Conservation (phyloP, 2,888 invertebrate genomes). For the Yponomeuta cagnagella region DNA sequence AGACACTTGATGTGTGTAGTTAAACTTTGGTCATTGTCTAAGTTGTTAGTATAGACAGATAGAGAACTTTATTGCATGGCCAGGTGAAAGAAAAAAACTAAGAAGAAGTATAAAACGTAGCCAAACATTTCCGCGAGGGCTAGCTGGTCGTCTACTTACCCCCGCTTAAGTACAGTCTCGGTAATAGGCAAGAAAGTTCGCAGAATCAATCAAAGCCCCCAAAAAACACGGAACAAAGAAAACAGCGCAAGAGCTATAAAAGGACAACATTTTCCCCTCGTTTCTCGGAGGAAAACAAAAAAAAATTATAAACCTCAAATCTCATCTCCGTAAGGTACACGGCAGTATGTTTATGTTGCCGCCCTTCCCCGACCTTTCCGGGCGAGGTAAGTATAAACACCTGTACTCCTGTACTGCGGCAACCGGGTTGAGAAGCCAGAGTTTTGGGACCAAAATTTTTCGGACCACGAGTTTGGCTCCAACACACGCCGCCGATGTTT, state of each 20-base stretch:
- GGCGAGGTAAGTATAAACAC: not conserved
- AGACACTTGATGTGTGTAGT: no score
- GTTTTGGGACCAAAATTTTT: not conserved
- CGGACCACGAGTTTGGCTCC: not conserved
- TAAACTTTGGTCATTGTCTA: no score
- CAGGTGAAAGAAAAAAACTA: no score
- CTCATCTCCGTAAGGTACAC: not conserved
- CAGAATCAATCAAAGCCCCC: not conserved
- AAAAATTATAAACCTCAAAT: slow-evolving; percentile 3
- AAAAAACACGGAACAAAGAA: not conserved
- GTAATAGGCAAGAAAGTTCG: not conserved
- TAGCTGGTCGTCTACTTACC: not conserved
- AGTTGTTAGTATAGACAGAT: no score
- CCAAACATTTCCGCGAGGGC: no score
- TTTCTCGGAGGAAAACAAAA: not conserved
- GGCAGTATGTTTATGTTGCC: not conserved
- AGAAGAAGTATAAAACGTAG: no score
- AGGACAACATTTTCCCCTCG: not conserved
- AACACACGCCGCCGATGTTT: no score
- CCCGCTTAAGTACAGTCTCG: not conserved
- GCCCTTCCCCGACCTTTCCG: not conserved
- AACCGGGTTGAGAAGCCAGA: not conserved
- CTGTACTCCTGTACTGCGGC: not conserved
- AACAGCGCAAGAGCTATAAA: not conserved
- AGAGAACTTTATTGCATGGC: no score